Percentiles rank a stretch among this genome's conserved stretches.
These are phyloP conservation scores for Xerus inauris DNA, from an alignment of 2,113 vertebrate species.

Conservation along the genomic window DNA sequence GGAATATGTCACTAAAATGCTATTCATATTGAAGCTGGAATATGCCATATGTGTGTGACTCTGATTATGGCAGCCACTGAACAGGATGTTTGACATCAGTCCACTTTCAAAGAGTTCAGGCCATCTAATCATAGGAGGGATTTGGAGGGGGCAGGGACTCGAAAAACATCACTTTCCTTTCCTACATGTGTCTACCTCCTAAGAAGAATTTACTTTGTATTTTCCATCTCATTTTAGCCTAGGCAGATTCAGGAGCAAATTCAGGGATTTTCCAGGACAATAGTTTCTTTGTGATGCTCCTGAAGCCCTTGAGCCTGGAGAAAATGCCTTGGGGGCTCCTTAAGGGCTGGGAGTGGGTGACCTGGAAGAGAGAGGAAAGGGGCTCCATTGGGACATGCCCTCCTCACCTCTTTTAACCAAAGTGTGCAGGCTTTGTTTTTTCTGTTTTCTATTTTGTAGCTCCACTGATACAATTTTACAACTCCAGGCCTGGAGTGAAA, in stretches of 20 bases:
- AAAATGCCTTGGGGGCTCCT: not conserved
- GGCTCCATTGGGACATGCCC: accelerated
- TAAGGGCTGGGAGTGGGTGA: not conserved
- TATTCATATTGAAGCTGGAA: not conserved
- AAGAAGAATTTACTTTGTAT: not conserved
- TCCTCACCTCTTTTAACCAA: not conserved
- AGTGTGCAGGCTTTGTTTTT: not conserved
- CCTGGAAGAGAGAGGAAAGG: not conserved
- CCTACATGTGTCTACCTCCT: not conserved
- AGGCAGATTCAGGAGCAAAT: not conserved
- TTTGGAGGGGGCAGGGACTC: not conserved
- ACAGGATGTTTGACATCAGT: not conserved
- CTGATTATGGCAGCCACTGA: not conserved
- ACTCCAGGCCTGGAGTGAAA: not conserved
- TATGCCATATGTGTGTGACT: not conserved
- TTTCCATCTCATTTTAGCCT: not conserved
- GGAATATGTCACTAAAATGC: not conserved
- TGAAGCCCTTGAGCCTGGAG: not conserved
- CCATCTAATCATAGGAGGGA: not conserved
- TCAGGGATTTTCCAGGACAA: not conserved
- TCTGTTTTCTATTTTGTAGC: not conserved
- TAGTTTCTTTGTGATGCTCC: not conserved
- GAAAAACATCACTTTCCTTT: not conserved
- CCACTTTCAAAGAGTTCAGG: not conserved
- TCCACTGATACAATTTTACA: not conserved